A percentile compares a stretch with the other conserved stretches of the same genome.
Evolutionary conservation across 2,888 invertebrate genomes (phyloP).

Genomic region (Podotricha telesiphe): DNA sequence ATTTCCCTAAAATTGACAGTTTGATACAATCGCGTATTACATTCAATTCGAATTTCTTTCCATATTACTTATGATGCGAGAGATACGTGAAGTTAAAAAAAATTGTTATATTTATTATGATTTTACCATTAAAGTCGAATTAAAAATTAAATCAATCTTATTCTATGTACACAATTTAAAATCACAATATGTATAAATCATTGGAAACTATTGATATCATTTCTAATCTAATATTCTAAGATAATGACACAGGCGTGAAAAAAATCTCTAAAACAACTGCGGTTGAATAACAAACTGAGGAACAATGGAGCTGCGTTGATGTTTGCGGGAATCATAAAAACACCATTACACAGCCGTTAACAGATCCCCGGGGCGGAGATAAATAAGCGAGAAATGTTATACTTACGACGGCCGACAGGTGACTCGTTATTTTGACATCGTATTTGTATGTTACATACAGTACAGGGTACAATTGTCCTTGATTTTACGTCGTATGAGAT

Average conservation of each 20-base stretch:
- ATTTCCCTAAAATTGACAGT: too few species aligned
- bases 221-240: conserved; percentile 11
- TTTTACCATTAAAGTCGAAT: neutral
- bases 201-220: neutral
- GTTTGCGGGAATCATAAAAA: conserved; percentile 47
- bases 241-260: conserved; percentile 37
- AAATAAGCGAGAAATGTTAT: conserved; percentile 41
- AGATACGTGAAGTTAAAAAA: too few species aligned
- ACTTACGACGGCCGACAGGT: conserved; percentile 38
- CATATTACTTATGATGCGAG: too few species aligned
- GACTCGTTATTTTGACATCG: conserved; percentile 34
- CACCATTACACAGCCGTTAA: conserved; percentile 47
- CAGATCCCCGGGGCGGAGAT: conserved; percentile 42
- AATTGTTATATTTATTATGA: neutral
- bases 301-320: conserved; percentile 43
- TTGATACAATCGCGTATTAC: too few species aligned
- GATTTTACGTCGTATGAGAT: conserved; percentile 29
- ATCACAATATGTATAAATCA: neutral
- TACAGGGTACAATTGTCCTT: conserved; percentile 15
- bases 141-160: neutral
- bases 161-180: neutral
- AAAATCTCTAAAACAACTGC: conserved; percentile 38
- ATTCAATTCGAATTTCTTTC: too few species aligned
- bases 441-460: conserved; percentile 25
- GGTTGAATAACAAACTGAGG: conserved; percentile 40